phyloP scores from a whole-genome alignment of 1,140 invertebrate genomes.

The Triops cancriformis region DNA sequence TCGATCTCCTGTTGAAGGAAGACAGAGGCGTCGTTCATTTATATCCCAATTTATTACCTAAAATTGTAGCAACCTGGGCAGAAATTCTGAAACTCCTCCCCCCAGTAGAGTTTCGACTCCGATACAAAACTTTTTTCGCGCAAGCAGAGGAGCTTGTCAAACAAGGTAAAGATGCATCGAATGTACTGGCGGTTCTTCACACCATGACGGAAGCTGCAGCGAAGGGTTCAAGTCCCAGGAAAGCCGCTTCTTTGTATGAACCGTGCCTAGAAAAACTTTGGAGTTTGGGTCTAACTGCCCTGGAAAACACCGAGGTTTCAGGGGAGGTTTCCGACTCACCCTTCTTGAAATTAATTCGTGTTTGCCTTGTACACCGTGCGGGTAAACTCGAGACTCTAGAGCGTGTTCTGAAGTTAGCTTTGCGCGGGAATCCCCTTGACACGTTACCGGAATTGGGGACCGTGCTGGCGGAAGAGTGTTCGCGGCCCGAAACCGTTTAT shows the following conservation, averaged over 20 bases:
- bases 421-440: background rate
- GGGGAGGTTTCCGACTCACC: background rate
- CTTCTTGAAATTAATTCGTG: background rate
- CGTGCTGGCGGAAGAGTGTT: background rate
- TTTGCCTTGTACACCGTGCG: background rate
- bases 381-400: background rate
- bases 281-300: too few relatives aligned
- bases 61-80: background rate
- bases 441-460: background rate
- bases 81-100: background rate
- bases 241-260: too few relatives aligned
- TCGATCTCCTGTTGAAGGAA: background rate
- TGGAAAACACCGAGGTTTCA: background rate
- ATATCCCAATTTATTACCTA: background rate
- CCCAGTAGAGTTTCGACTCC: background rate
- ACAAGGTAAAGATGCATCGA: background rate
- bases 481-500: background rate
- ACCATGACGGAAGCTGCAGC: background rate
- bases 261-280: too few relatives aligned
- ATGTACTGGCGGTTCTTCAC: background rate
- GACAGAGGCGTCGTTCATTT: background rate
- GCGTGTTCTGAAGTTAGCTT: background rate
- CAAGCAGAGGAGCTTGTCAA: background rate
- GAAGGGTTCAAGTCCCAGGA: too few relatives aligned
- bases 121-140: background rate